Percentiles rank a stretch among this genome's conserved stretches.
These are phyloP conservation scores for Cololabis saira DNA, from an alignment of 2,113 vertebrate species.

Conservation along the genomic window DNA sequence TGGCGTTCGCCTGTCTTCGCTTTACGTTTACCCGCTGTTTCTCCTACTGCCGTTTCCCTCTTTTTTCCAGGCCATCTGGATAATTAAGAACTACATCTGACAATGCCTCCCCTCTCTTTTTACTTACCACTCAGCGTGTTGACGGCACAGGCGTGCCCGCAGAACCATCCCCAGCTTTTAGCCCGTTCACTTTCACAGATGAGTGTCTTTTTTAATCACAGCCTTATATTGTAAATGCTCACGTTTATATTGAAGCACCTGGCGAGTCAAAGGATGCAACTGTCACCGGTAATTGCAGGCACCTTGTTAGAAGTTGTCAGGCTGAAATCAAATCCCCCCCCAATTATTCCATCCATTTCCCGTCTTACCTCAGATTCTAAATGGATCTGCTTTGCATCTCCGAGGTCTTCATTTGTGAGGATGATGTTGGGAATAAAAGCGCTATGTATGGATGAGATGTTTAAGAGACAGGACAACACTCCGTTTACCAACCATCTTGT, in stretches of 20 bases:
- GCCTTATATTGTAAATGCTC: constrained; percentile 7
- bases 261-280: constrained; percentile 29
- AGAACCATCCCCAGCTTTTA: constrained; percentile 11
- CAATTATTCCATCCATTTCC: constrained; percentile 47
- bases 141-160: constrained; percentile 16
- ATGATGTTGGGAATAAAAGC: constrained; percentile 1
- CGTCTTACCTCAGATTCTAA: constrained; percentile 45
- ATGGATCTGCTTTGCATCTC: constrained; percentile 32
- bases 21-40: constrained; percentile 17
- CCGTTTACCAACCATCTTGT: constrained; percentile 7
- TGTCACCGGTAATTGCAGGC: constrained; percentile 28
- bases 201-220: constrained; percentile 13
- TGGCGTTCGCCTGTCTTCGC: constrained; percentile 32
- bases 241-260: constrained; percentile 32
- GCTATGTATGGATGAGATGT: not conserved
- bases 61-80: constrained; percentile 19
- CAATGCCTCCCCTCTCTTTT: constrained; percentile 24
- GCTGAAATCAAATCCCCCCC: constrained; percentile 28
- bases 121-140: constrained; percentile 34
- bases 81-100: constrained; percentile 39
- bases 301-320: constrained; percentile 14
- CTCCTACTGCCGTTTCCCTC: not conserved
- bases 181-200: constrained; percentile 15
- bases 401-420: constrained; percentile 19
- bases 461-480: constrained; percentile 8